Base-by-base conservation (phyloP, 1,140 invertebrate species). In the Hylyphantes graminicola region DNA sequence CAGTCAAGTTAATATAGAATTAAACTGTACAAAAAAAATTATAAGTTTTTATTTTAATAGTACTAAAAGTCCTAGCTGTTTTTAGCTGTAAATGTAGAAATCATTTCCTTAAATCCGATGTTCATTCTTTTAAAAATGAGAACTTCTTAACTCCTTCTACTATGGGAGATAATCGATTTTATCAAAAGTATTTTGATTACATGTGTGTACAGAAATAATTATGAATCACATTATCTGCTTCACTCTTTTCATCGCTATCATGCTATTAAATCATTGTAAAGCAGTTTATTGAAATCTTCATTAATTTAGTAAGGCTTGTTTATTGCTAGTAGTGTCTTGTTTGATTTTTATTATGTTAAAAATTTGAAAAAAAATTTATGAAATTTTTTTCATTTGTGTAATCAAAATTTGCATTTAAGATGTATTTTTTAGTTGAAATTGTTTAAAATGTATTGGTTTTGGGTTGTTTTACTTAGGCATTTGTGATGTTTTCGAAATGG, bases 121-220 rank as follows among this genome's bases (percentile, higher is more conserved):
- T 70, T 80, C 19, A 80, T 65, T 53, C 51, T 80, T 70, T 68
- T 80, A 80, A 70, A 35, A 35, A 17, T 54, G n/a, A 19, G 13
- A 50, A 19, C 64, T 80, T 80, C 55, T 50, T 17, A 70, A 53
- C 53, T 55, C 53, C 50, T 79, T n/a, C n/a, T 15, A n/a, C 12
- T 57, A 19, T 57, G 9, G 55, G 61, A 80, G 54, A 19, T 67
- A 54, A 70, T 80, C 70, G 77, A 57, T 70, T 70, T 80, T 70
- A 70, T 70, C 53, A 70, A 53, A 67, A 80, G 21, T 70, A 80
- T 80, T 80, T 80, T 80, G 19, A 19, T 68, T 80, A 80, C 12
- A 63, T 13, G 77, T 50, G 13, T 80, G 77, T 80, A 80, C 77
- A 80, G 77, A 80, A 80, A 51, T 57, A 21, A 70, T 9, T 80